Evolutionary conservation across 2,797 vertebrate species (phyloP).

Genomic region (Centroberyx gerrardi): DNA sequence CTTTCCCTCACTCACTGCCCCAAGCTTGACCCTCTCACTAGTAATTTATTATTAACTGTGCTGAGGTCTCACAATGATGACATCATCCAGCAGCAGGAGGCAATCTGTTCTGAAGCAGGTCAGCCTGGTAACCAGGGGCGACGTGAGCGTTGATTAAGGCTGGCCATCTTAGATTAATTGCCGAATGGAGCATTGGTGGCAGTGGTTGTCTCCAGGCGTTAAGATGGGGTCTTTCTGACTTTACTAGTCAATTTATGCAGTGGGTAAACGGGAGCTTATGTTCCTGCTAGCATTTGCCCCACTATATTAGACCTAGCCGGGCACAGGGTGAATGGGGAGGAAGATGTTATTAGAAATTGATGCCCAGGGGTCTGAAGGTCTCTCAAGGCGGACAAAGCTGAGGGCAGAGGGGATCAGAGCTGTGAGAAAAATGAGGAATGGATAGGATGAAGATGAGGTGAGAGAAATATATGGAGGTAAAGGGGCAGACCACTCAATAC

Average conservation of each 20-base stretch:
- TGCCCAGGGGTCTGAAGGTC: conserved; percentile 48
- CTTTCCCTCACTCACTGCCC: conserved; percentile 40
- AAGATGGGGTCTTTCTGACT: conserved; percentile 37
- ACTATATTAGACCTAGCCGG: conserved; percentile 46
- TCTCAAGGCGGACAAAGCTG: conserved; percentile 48
- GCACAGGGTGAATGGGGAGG: conserved; percentile 42
- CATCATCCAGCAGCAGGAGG: conserved; percentile 59
- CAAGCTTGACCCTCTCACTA: conserved; percentile 50
- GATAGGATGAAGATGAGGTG: conserved; percentile 47
- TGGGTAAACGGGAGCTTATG: conserved; percentile 48
- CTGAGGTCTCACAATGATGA: conserved; percentile 59
- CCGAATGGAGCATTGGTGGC: conserved; percentile 43
- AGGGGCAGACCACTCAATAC: conserved; percentile 6
- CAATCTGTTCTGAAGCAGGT: conserved; percentile 60
- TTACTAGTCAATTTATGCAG: conserved; percentile 55
- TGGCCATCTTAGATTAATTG: conserved; percentile 73
- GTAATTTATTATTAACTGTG: conserved; percentile 51
- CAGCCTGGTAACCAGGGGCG: conserved; percentile 63
- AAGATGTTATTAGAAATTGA: conserved; percentile 66
- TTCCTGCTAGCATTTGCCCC: conserved; percentile 45
- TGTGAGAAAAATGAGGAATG: conserved; percentile 23
- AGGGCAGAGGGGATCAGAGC: conserved; percentile 42
- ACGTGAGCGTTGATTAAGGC: conserved; percentile 63
- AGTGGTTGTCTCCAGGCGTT: conserved; percentile 46
- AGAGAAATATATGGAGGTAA: conserved; percentile 8